Evolutionary conservation across 2,888 invertebrate species (phyloP).

Genomic region (Gryllus longicercus): DNA sequence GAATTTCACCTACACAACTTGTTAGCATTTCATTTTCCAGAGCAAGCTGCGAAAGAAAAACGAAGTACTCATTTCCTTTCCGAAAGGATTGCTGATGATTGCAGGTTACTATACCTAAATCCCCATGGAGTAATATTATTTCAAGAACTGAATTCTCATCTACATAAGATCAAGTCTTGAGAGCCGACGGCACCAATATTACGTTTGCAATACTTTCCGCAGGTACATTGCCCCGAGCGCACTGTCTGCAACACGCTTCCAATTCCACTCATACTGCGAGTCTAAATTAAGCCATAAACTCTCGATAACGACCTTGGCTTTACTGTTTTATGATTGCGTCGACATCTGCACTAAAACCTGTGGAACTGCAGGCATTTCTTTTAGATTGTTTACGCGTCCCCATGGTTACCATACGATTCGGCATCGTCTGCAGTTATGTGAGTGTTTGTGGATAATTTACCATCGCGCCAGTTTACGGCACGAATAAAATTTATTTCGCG

Average conservation of each 20-base stretch:
- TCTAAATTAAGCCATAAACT: slow-evolving; percentile 10
- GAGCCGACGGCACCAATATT: too few species aligned
- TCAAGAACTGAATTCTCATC: too few species aligned
- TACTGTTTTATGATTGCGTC: slow-evolving; percentile 2
- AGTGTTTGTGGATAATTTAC: background rate
- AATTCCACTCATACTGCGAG: background rate
- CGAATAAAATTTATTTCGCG: background rate
- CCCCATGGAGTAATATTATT: too few species aligned
- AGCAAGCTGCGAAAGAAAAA: too few species aligned
- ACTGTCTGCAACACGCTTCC: background rate
- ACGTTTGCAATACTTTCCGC: background rate
- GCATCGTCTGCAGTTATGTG: background rate
- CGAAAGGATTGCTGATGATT: too few species aligned
- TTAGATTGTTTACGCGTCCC: background rate
- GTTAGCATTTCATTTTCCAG: too few species aligned
- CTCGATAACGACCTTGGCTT: slow-evolving; percentile 8
- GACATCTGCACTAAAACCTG: slow-evolving; percentile 1
- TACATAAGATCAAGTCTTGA: too few species aligned
- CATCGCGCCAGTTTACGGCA: background rate
- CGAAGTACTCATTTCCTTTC: too few species aligned
- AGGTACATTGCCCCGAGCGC: background rate
- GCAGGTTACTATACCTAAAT: too few species aligned
- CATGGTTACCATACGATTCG: background rate
- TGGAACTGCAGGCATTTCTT: background rate
- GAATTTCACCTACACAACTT: too few species aligned